Percentiles rank a stretch among this genome's conserved stretches.
Conservation (phyloP, 2,113 vertebrate species). For the Candoia aspera region DNA sequence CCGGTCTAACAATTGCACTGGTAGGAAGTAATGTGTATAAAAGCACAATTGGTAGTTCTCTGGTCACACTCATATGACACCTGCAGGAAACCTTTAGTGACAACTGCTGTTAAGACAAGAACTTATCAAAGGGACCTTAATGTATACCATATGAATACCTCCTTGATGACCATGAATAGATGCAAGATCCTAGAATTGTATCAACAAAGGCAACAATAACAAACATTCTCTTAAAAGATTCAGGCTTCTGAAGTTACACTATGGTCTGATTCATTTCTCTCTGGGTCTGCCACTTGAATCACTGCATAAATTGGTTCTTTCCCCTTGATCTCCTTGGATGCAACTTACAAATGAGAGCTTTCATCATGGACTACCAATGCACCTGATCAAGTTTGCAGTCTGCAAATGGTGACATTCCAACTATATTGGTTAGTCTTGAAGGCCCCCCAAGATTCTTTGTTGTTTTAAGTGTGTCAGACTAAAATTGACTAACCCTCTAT, state of each 20-base stretch:
- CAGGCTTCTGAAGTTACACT: not conserved
- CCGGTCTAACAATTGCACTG: not conserved
- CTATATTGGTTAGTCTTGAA: not conserved
- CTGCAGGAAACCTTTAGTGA: not conserved
- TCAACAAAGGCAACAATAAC: not conserved
- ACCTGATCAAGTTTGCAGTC: not conserved
- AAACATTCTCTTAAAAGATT: not conserved
- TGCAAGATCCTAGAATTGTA: not conserved
- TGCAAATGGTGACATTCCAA: not conserved
- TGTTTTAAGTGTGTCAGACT: not conserved
- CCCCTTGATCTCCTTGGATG: not conserved
- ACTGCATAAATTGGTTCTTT: not conserved
- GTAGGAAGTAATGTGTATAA: not conserved
- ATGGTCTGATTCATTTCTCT: not conserved
- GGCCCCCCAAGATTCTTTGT: not conserved
- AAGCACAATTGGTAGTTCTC: not conserved
- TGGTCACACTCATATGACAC: not conserved
- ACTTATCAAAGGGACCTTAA: slow-evolving; percentile 1
- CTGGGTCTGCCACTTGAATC: not conserved
- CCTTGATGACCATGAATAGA: not conserved
- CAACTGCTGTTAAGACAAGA: not conserved
- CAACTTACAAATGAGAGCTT: not conserved
- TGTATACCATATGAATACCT: not conserved
- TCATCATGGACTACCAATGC: not conserved
- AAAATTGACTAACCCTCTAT: not conserved